Percentiles rank a stretch among this genome's conserved stretches.
Evolutionary conservation across 92 coral and sea anemone genomes (phyloP).

Genomic region (Paramuricea clavata): DNA sequence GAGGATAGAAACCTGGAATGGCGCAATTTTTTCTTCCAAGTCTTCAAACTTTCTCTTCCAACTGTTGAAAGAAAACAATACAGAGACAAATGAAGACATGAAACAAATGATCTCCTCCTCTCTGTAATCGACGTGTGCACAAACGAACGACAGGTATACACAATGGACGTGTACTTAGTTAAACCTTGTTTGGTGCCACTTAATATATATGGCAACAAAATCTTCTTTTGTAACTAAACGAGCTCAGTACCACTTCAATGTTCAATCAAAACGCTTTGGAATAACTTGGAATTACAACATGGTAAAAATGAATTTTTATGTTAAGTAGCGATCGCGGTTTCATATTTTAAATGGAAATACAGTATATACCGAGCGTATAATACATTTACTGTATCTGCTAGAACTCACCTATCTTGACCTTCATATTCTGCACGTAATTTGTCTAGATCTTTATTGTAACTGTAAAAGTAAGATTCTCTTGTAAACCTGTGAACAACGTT

Average conservation of each 20-base stretch:
- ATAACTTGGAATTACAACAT: too few species aligned
- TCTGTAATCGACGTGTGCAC: neutral
- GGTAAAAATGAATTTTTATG: too few species aligned
- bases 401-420: constrained; percentile 41
- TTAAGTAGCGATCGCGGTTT: too few species aligned
- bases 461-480: neutral
- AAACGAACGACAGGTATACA: too few species aligned
- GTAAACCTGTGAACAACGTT: neutral
- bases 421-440: neutral
- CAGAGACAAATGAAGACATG: neutral
- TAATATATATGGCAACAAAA: too few species aligned
- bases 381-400: neutral
- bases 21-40: constrained; percentile 82
- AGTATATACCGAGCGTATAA: too few species aligned
- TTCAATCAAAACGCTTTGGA: too few species aligned
- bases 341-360: too few species aligned
- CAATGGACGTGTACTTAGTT: too few species aligned
- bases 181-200: too few species aligned
- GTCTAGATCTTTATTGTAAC: constrained; percentile 22
- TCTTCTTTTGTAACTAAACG: too few species aligned
- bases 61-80: constrained; percentile 50
- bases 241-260: too few species aligned
- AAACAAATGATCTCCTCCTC: neutral
- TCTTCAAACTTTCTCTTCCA: constrained; percentile 88
- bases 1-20: constrained; percentile 78